Base-by-base conservation (phyloP, 1,140 invertebrate species). In the Drosophila pandora region DNA sequence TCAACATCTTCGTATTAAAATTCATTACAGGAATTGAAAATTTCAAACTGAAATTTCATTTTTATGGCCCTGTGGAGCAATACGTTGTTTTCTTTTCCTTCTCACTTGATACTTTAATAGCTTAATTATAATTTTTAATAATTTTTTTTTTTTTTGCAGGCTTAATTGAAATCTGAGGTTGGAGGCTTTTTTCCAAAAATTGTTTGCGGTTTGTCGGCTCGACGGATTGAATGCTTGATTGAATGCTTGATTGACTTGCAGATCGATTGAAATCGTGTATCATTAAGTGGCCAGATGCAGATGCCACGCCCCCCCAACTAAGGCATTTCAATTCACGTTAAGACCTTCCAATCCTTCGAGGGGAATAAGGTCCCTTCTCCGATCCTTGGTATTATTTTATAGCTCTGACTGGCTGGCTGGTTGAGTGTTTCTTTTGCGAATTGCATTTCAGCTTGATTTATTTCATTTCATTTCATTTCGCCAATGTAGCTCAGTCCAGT, bases 361-460 rank as follows among this genome's bases (percentile, higher is more conserved):
- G 3, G 9, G 43, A 9, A 9, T 17, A 58, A 17, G 17, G 17
- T 17, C 17, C 17, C 30, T 17, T 10, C 41, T 39, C 9, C 0
- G 41, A 13, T 32, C 32, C 34, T 59, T 58, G 65, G 69, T 74
- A 72, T 87, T 88, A 87, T 88, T 88, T 87, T 88, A 87, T 85
- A 74, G 78, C 65, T 32, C 37, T 13, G 32, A 6, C 12, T 12
- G 43, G 54, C 41, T 43, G 41, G 6, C 13, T 45, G 45, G 32
- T 48, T 88, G 74, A 76, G 75, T 88, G 83, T 88, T 88, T 77
- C 83, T 76, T 79, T 61, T 71, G 82, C 82, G 82, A 82, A 87
- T 87, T 87, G 83, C 82, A 87, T 82, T 87, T 87, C 82, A 87
- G 82, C 82, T 87, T 87, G 82, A 87, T 87, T 87, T 87, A 87